Conservation (phyloP, 1,140 invertebrate genomes). For the Drosophila carrolli region DNA sequence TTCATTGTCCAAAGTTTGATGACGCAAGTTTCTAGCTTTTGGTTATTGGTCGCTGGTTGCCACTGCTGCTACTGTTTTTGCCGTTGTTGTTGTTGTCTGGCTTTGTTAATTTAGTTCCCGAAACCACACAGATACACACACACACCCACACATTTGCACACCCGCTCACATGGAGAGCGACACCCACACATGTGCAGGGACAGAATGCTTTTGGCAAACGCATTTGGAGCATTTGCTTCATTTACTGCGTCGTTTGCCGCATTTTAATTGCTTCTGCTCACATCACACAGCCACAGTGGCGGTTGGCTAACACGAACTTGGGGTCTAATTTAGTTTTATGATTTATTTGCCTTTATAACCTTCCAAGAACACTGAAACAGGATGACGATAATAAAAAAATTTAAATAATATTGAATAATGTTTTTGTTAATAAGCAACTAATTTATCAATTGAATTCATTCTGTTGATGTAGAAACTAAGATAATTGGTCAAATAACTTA, state of each 20-base stretch:
- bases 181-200: constrained; percentile 20
- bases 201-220: constrained; percentile 73
- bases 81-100: constrained; percentile 18
- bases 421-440: no score
- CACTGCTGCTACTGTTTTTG: not conserved
- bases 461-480: no score
- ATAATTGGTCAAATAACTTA: no score
- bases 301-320: constrained; percentile 9
- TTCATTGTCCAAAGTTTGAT: constrained; percentile 68
- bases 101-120: constrained; percentile 78
- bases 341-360: no score
- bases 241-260: constrained; percentile 82
- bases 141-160: constrained; percentile 4
- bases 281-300: constrained; percentile 42
- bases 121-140: constrained; percentile 41
- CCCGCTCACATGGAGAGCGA: constrained; percentile 13
- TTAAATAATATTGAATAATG: no score
- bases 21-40: constrained; percentile 70
- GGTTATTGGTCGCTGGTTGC: constrained; percentile 72
- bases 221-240: constrained; percentile 80
- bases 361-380: no score
- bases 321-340: not conserved
- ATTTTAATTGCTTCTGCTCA: constrained; percentile 81
- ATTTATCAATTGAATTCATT: no score
- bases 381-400: no score